These are phyloP conservation scores for Nysson spinosus DNA, from an alignment of 2,888 invertebrate species.

Conservation along the genomic window DNA sequence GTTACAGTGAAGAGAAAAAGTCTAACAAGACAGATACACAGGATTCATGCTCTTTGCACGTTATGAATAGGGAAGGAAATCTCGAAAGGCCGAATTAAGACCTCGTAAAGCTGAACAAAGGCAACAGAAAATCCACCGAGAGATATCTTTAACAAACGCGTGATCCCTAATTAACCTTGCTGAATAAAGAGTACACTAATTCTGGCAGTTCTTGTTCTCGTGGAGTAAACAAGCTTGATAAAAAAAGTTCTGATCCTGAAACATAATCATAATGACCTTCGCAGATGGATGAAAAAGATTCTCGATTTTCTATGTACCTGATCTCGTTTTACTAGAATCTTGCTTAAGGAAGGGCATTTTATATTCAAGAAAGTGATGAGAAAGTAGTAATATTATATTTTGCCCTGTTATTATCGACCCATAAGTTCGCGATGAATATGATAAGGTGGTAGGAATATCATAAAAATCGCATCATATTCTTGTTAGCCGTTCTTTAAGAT, in stretches of 20 bases:
- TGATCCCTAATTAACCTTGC: constrained; percentile 32
- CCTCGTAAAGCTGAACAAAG: constrained; percentile 7
- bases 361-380: no score
- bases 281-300: no score
- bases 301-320: no score
- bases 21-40: constrained; percentile 11
- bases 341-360: no score
- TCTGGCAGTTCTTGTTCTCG: no score
- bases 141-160: constrained; percentile 13
- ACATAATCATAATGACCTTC: no score
- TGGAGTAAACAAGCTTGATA: no score
- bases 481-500: no score
- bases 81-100: constrained; percentile 31
- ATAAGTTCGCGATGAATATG: constrained; percentile 2
- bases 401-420: constrained; percentile 25
- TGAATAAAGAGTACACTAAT: neutral
- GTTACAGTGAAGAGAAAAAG: neutral
- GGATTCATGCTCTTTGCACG: constrained; percentile 42
- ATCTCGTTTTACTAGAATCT: no score
- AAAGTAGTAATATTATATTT: no score
- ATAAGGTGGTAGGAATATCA: constrained; percentile 20
- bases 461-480: constrained; percentile 29
- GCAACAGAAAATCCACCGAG: constrained; percentile 6
- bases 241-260: no score
- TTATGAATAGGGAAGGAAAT: constrained; percentile 40